Conservation (phyloP, 2,113 vertebrate species). For the Pelvicachromis taeniatus region DNA sequence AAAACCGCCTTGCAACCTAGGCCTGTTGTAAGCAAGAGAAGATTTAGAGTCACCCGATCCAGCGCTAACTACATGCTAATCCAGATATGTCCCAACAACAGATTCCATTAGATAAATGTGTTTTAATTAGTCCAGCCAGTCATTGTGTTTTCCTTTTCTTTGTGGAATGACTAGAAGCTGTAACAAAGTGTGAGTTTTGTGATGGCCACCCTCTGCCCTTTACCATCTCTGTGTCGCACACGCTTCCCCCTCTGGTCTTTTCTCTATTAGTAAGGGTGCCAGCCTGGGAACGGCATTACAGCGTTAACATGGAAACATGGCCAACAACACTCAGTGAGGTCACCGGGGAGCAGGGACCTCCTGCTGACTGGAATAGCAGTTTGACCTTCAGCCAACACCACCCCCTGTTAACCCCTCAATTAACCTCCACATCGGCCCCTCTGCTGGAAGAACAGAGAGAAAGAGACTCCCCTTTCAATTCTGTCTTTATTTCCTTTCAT, state of each 20-base stretch:
- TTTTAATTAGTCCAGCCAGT: not conserved
- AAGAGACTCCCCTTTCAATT: conserved; percentile 5
- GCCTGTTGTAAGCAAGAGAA: not conserved
- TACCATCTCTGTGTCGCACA: not conserved
- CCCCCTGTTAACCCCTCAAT: conserved; percentile 70
- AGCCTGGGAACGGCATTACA: conserved; percentile 1
- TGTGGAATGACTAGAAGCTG: not conserved
- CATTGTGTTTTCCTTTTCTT: not conserved
- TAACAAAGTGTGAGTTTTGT: not conserved
- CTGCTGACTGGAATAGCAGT: conserved; percentile 42
- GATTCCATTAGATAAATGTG: not conserved
- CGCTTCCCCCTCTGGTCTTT: not conserved
- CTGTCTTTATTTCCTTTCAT: conserved; percentile 58
- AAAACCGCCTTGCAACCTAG: not conserved
- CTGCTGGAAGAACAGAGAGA: conserved; percentile 22
- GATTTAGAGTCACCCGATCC: not conserved
- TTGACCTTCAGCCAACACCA: conserved; percentile 68
- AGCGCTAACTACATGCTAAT: not conserved
- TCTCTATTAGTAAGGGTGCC: not conserved
- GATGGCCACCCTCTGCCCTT: not conserved
- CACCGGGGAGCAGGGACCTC: conserved; percentile 38
- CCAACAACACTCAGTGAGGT: conserved; percentile 24
- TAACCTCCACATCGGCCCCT: conserved; percentile 58
- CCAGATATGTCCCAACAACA: not conserved
- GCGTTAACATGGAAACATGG: conserved; percentile 26